phyloP scores from a whole-genome alignment of 2,113 vertebrate species.

The Rattus norvegicus region DNA sequence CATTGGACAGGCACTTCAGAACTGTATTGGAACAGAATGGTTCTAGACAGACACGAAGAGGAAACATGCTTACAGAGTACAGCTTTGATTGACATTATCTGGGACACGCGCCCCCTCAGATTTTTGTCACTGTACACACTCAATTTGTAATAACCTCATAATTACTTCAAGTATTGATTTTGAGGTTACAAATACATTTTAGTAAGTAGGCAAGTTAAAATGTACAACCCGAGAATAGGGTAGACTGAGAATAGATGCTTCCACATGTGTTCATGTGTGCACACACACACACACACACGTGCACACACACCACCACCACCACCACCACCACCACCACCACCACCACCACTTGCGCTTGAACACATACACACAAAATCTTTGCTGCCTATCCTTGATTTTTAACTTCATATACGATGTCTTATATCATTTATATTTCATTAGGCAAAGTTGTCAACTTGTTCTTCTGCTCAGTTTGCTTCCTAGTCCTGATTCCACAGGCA shows the following conservation, averaged over 20 bases:
- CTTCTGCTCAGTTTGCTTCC: background rate
- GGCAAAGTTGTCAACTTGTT: background rate
- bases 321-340: too few species aligned
- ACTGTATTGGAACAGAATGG: background rate
- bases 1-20: background rate
- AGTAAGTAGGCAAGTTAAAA: slow-evolving; percentile 21
- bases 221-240: background rate
- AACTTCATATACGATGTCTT: background rate
- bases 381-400: background rate
- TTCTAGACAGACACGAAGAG: background rate
- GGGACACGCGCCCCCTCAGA: background rate
- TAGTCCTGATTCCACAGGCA: background rate
- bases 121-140: background rate
- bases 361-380: background rate
- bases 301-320: background rate
- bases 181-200: slow-evolving; percentile 37
- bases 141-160: slow-evolving; percentile 19
- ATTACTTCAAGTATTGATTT: slow-evolving; percentile 11
- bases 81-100: background rate
- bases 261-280: too few species aligned
- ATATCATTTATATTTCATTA: slow-evolving; percentile 17
- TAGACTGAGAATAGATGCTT: background rate
- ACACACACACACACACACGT: background rate
- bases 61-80: background rate
- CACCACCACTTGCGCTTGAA: too few species aligned